Conservation (phyloP, 2,113 vertebrate genomes). For the Aleadryas rufinucha region DNA sequence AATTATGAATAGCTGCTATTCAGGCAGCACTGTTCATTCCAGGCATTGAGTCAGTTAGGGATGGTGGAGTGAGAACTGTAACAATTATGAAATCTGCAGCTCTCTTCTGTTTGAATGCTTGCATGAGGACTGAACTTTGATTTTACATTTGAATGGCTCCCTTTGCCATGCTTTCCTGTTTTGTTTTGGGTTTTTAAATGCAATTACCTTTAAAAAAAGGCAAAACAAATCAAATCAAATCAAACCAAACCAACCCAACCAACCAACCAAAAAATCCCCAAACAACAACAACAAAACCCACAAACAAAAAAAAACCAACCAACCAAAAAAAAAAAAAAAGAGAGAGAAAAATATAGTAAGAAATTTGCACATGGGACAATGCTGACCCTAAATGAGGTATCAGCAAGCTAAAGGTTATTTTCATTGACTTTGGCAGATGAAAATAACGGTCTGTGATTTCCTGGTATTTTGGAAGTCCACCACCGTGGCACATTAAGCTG, state of each 20-base stretch:
- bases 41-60: background rate
- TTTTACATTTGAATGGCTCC: background rate
- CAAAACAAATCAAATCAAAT: background rate
- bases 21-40: background rate
- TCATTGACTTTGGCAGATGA: background rate
- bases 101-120: background rate
- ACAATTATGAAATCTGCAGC: background rate
- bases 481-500: accelerated
- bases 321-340: background rate
- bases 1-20: constrained; percentile 7
- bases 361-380: background rate
- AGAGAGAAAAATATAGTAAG: background rate
- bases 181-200: background rate
- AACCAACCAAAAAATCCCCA: too few species aligned
- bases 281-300: background rate
- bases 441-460: background rate
- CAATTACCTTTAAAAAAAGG: background rate
- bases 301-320: background rate
- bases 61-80: background rate
- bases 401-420: background rate
- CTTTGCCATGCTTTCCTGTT: background rate
- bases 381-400: background rate
- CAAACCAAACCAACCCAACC: background rate
- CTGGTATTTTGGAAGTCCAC: background rate
- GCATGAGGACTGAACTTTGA: background rate